Conservation (phyloP, 2,888 invertebrate species). For the Cremastobaeus sp. region DNA sequence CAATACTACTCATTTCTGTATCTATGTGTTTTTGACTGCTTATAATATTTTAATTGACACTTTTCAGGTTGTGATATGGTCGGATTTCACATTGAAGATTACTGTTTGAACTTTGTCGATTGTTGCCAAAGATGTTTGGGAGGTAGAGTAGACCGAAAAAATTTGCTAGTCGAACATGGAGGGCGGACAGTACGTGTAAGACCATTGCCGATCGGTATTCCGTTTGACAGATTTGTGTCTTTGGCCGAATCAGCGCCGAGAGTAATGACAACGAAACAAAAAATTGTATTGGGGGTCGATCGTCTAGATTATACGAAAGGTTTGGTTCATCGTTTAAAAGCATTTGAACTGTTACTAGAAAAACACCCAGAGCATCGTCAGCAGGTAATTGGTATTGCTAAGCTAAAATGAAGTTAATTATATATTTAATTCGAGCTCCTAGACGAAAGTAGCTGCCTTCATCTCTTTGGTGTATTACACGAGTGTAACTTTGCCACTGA, state of each 20-base stretch:
- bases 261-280: constrained; percentile 85
- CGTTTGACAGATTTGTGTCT: constrained; percentile 90
- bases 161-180: constrained; percentile 91
- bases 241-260: constrained; percentile 84
- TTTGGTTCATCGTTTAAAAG: constrained; percentile 88
- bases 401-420: too few relatives aligned
- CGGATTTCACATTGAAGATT: constrained; percentile 94
- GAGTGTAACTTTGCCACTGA: too few relatives aligned
- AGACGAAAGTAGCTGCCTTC: too few relatives aligned
- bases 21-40: too few relatives aligned
- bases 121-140: constrained; percentile 93
- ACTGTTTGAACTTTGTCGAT: constrained; percentile 93
- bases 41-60: neutral
- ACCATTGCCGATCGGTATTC: constrained; percentile 93
- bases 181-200: constrained; percentile 90
- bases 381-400: constrained; percentile 81
- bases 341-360: constrained; percentile 89
- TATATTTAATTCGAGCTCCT: too few relatives aligned
- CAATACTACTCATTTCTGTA: too few relatives aligned
- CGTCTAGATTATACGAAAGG: constrained; percentile 95
- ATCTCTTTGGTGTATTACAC: too few relatives aligned
- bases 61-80: constrained; percentile 91
- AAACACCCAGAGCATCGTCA: constrained; percentile 92
- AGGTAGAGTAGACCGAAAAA: constrained; percentile 92
- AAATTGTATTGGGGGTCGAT: constrained; percentile 92